These are phyloP conservation scores for Galeruca laticollis DNA, from an alignment of 2,888 invertebrate genomes.

Conservation along the genomic window DNA sequence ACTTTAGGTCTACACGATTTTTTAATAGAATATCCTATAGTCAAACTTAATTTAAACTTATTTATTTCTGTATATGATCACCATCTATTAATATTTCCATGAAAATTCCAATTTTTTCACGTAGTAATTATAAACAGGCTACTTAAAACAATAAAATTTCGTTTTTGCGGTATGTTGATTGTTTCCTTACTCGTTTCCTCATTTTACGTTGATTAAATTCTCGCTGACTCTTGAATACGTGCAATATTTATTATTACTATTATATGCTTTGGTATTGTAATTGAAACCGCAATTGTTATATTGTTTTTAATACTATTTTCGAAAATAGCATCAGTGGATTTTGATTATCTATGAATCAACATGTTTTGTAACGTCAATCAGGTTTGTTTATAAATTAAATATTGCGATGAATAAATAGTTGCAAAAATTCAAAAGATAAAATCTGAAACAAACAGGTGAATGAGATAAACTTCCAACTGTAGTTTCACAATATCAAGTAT, in stretches of 20 bases:
- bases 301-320: not conserved
- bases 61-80: not conserved
- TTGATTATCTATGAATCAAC: too few species aligned
- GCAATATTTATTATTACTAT: not conserved
- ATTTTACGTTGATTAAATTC: constrained; percentile 26
- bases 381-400: too few species aligned
- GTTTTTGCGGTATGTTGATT: not conserved
- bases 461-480: too few species aligned
- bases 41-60: constrained; percentile 1
- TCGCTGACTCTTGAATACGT: constrained; percentile 20
- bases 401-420: too few species aligned
- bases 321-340: too few species aligned
- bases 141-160: not conserved
- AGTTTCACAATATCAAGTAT: too few species aligned
- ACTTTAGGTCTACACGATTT: not conserved
- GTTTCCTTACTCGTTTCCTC: not conserved
- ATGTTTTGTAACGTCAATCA: too few species aligned
- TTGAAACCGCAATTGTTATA: not conserved
- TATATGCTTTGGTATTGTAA: not conserved
- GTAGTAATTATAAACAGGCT: not conserved
- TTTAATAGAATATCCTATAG: not conserved
- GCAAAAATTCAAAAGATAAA: too few species aligned
- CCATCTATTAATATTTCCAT: constrained; percentile 7
- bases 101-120: constrained; percentile 7
- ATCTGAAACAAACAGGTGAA: too few species aligned